phyloP scores from a whole-genome alignment of 2,113 vertebrate genomes.

The Actinemys pallida region DNA sequence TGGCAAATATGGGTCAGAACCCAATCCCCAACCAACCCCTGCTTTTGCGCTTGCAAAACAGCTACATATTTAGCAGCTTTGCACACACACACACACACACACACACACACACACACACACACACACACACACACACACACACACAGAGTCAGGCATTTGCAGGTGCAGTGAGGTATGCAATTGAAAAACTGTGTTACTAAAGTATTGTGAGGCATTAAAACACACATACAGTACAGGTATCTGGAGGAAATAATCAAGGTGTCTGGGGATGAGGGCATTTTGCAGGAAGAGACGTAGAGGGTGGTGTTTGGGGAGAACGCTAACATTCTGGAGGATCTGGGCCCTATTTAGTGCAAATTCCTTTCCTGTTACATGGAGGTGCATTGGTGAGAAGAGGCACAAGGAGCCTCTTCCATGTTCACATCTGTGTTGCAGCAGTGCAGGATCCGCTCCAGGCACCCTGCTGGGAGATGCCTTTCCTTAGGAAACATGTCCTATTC shows the following conservation, averaged over 20 bases:
- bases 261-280: neutral
- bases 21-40: neutral
- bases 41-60: neutral
- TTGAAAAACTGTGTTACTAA: slow-evolving; percentile 28
- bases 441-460: neutral
- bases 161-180: neutral
- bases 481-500: neutral
- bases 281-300: neutral
- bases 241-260: neutral
- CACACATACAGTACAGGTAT: neutral
- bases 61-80: neutral
- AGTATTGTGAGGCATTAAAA: neutral
- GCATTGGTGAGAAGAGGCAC: neutral
- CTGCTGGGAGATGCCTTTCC: neutral
- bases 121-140: neutral
- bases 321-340: neutral
- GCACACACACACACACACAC: neutral
- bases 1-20: fast-evolving
- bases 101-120: neutral
- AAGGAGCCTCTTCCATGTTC: neutral
- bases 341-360: neutral
- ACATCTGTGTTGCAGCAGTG: neutral
- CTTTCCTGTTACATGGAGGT: neutral
- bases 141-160: neutral
- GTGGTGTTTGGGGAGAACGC: neutral